Base-by-base conservation (phyloP, 2,113 vertebrate genomes). In the Cololabis saira region DNA sequence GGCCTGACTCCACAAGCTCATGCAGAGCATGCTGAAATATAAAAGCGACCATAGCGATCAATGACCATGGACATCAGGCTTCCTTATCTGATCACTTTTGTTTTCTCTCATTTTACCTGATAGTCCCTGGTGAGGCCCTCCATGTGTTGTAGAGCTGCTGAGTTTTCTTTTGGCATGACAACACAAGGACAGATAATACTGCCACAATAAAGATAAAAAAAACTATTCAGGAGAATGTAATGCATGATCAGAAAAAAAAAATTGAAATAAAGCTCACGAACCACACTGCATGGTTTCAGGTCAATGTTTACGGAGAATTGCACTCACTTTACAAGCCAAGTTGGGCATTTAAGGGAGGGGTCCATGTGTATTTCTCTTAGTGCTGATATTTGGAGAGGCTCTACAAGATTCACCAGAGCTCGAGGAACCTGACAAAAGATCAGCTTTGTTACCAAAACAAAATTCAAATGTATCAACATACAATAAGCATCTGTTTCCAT, bases 141-240 rank as follows among this genome's bases (percentile, higher is more conserved):
- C 76, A 97, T 10, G 50, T 67, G 83, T 0, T 83, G 67, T 40
- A 96, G 57, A 48, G 95, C 94, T 19, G 74, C 27, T 41, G 95
- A 95, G 55, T 72, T 70, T 19, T 90, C 56, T 57, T 89, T 78
- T 12, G 89, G 92, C 41, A 81, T 76, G 69, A 96, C 71, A 30
- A 95, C 78, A 21, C 96, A 98, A 3, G 92, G 90, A 74, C 97
- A 98, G 12, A 96, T 56, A 9, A 90, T 18, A 12, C 97, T 98
- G 81, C 52, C 22, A 51, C 59, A 47, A 49, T 17, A 65, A 24
- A 71, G 16, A 78, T 44, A n/a, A 45, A 7, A 45, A 7, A 55
- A 22, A 11, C 6, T 37, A 7, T 37, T 37, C 10, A 37, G 6
- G 10, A 37, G 10, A 9, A 37, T 7, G 6, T 37, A 7, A 37